Base-by-base conservation (phyloP, 2,113 vertebrate genomes). In the Antigone vipio region DNA sequence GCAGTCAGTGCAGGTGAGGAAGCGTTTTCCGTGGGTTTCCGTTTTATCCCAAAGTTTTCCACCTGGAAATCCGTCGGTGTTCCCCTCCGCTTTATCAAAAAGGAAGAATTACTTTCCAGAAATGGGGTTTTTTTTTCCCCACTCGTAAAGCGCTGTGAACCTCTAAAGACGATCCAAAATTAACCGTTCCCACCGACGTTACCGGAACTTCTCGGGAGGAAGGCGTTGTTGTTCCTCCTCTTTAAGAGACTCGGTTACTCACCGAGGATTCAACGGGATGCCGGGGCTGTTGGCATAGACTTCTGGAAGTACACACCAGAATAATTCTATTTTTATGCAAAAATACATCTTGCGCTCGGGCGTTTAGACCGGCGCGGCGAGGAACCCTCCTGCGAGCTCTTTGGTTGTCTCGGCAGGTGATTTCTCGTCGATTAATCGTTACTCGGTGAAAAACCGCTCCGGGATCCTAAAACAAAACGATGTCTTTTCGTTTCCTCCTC, bases 1-100 rank as follows among this genome's bases (percentile, higher is more conserved):
- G 42, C 98, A 98, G 93, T 96, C 98, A 68, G 95, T 97, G 79
- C 98, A 98, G 98, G 98, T 99, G 59, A 60, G 94, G 30, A 15
- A 15, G 14, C 19, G 2, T 16, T 59, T 38, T 15, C 12, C 10
- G 2, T 4, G 6, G 17, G 19, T 84, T 42, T 22, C 44, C 12
- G 0, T 1, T 22, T 15, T 11, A 4, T 18, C 11, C 6, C 7
- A 0, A 4, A 12, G 35, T 20, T 73, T 44, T 52, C 55, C n/a
- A 38, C 9, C n/a, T 34, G 5, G 12, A 34, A 35, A 55, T 29
- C 42, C 11, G 19, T n/a, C 29, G 2, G 29, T 11, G 1, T 32
- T 44, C 12, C 29, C 22, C 24, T 12, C 35, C 47, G 11, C 32
- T 38, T 38, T 38, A 6, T 38, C 26, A 4, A 30, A 23, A 52